phyloP scores from a whole-genome alignment of 2,888 invertebrate genomes.

The Leucophenga maculata region DNA sequence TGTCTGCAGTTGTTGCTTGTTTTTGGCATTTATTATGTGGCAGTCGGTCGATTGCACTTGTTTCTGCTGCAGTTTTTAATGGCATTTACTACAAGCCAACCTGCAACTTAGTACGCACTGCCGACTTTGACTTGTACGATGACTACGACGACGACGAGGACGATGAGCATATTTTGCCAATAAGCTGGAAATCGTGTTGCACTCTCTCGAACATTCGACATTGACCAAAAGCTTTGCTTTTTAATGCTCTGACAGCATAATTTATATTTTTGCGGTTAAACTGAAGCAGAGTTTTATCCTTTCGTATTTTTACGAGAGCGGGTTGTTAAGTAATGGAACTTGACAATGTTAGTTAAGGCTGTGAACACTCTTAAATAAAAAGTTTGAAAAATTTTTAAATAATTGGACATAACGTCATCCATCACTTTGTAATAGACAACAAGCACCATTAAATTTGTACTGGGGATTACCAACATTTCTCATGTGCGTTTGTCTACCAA shows the following conservation, averaged over 20 bases:
- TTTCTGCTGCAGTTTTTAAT: background rate
- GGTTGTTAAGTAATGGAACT: no score
- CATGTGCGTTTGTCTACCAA: no score
- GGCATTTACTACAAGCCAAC: background rate
- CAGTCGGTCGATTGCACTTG: constrained; percentile 4
- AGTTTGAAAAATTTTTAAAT: no score
- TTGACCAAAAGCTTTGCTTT: constrained; percentile 14
- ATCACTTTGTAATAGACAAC: no score
- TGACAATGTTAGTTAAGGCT: no score
- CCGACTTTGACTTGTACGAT: background rate
- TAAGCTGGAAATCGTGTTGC: constrained; percentile 20
- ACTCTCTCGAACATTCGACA: background rate
- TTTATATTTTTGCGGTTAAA: constrained; percentile 1
- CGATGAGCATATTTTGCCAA: background rate
- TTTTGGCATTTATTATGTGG: constrained; percentile 22
- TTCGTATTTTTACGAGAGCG: no score
- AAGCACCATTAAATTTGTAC: no score
- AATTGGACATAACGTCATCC: no score
- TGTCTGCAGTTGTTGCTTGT: background rate
- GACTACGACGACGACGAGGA: background rate
- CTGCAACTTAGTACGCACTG: background rate
- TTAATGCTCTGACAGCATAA: constrained; percentile 14
- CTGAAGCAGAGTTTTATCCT: background rate
- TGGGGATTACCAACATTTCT: no score
- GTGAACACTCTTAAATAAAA: no score